Percentiles rank a stretch among this genome's conserved stretches.
phyloP scores from a whole-genome alignment of 2,113 vertebrate genomes.

The Pachycephala philippinensis region DNA sequence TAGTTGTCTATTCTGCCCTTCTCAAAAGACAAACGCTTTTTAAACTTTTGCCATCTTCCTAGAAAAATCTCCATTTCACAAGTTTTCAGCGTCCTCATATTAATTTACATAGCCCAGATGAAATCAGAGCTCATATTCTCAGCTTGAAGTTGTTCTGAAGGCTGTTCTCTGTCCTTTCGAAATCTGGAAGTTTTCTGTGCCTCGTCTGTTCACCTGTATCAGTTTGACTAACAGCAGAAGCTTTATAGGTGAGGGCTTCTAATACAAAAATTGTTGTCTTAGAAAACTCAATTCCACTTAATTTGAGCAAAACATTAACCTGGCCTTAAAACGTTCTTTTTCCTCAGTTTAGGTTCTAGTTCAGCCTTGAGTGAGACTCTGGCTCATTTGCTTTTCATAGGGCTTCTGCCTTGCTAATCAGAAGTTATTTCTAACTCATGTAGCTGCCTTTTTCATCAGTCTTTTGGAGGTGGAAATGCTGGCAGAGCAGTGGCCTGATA shows the following conservation, averaged over 20 bases:
- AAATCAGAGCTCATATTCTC: background rate
- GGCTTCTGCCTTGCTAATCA: background rate
- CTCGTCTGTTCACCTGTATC: background rate
- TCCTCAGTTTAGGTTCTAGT: background rate
- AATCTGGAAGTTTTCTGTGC: background rate
- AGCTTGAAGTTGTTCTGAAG: background rate
- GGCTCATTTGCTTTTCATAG: background rate
- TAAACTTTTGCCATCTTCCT: background rate
- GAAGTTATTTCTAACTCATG: background rate
- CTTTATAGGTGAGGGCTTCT: background rate
- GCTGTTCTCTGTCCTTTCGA: background rate
- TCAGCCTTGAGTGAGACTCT: background rate
- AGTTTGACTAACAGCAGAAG: background rate
- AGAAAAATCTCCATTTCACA: background rate
- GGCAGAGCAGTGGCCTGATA: background rate
- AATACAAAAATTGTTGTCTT: background rate
- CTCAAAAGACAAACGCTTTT: background rate
- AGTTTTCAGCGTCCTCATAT: background rate
- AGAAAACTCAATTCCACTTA: background rate
- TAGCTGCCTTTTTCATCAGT: background rate
- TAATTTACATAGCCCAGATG: background rate
- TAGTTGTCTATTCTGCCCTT: background rate
- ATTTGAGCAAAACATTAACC: background rate
- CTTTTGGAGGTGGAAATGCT: background rate
- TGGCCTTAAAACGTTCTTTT: background rate